These are phyloP conservation scores for Platysternon megacephalum DNA, from an alignment of 2,113 vertebrate genomes.

Conservation along the genomic window DNA sequence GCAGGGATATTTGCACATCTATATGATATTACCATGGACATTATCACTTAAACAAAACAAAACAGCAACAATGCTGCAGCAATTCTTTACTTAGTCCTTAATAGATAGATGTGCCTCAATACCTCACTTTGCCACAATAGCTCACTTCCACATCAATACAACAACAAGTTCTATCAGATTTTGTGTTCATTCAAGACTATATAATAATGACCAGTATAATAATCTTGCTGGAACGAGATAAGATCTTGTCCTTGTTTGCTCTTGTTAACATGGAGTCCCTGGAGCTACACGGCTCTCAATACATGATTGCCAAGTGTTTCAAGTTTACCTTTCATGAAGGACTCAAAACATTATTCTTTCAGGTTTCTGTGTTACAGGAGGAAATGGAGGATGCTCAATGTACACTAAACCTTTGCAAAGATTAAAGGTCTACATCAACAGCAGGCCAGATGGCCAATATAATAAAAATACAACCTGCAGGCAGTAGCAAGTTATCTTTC, in stretches of 20 bases:
- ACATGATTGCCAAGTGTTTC: neutral
- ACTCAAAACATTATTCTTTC: neutral
- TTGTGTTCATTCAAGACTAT: conserved; percentile 10
- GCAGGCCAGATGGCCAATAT: conserved; percentile 58
- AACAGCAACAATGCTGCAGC: neutral
- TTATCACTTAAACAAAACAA: neutral
- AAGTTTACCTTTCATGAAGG: neutral
- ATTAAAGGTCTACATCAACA: conserved; percentile 31
- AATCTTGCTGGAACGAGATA: neutral
- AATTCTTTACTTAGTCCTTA: neutral
- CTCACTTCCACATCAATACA: conserved; percentile 4
- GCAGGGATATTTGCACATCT: neutral
- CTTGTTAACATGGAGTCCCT: neutral
- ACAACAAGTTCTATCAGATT: neutral
- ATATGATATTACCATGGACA: neutral
- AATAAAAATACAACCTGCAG: conserved; percentile 44
- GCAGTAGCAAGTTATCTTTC: conserved; percentile 36
- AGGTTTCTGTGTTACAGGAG: neutral
- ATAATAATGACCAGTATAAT: neutral
- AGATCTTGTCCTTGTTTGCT: neutral
- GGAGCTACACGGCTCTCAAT: neutral
- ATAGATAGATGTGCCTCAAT: neutral
- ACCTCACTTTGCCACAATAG: neutral
- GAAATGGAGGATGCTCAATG: neutral
- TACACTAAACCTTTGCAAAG: conserved; percentile 23